Evolutionary conservation across 2,888 invertebrate species (phyloP).

Genomic region (Nephrotoma guestfalica): DNA sequence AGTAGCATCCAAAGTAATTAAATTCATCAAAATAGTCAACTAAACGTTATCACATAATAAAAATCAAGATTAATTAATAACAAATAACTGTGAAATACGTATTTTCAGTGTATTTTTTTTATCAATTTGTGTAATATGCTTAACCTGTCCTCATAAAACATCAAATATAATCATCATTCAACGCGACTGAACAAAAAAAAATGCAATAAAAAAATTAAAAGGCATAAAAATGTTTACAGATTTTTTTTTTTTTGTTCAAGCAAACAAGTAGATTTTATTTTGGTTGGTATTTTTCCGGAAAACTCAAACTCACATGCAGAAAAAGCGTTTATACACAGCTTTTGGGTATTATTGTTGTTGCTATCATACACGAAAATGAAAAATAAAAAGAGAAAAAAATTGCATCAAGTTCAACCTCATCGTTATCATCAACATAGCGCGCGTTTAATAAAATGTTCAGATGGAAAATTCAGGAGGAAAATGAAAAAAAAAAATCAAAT

Average conservation of each 20-base stretch:
- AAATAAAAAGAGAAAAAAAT: background rate
- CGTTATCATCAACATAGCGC: background rate
- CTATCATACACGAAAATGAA: background rate
- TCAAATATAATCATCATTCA: background rate
- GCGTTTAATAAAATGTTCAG: background rate
- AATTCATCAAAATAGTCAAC: background rate
- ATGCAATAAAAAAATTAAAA: background rate
- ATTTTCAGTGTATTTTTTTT: background rate
- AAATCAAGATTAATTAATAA: background rate
- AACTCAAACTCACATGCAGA: constrained; percentile 1
- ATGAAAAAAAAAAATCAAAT: background rate
- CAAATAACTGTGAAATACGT: background rate
- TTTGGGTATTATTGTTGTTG: background rate
- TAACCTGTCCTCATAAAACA: background rate
- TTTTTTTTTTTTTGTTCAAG: background rate
- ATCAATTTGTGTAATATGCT: background rate
- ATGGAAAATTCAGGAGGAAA: background rate
- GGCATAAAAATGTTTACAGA: background rate
- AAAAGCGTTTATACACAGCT: background rate
- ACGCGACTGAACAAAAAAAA: background rate
- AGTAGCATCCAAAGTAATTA: background rate
- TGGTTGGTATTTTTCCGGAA: background rate
- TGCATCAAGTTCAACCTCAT: background rate
- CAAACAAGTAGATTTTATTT: background rate
- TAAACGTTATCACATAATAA: background rate